Conservation (phyloP, 2,888 invertebrate genomes). For the Pammene aurita region DNA sequence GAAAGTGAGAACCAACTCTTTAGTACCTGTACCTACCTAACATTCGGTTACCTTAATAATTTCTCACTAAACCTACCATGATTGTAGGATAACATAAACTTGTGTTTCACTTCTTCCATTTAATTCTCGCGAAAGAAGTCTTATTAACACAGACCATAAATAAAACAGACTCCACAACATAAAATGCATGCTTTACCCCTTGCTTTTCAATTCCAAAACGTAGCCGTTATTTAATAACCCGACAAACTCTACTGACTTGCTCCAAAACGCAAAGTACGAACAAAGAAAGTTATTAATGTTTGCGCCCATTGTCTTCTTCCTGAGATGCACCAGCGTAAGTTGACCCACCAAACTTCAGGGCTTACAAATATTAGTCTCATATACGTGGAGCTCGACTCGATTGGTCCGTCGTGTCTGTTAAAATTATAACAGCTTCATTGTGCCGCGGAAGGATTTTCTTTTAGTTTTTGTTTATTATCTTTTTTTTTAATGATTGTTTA, state of each 20-base stretch:
- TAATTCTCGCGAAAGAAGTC: not conserved
- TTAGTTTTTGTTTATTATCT: constrained; percentile 40
- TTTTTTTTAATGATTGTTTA: constrained; percentile 36
- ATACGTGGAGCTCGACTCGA: constrained; percentile 51
- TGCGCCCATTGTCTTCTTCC: constrained; percentile 73
- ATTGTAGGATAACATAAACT: too few relatives aligned
- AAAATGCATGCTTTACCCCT: constrained; percentile 10
- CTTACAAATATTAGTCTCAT: constrained; percentile 46
- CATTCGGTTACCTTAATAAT: too few relatives aligned
- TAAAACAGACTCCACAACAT: constrained; percentile 4
- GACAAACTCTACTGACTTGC: constrained; percentile 49
- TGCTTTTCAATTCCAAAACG: not conserved
- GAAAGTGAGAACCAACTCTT: too few relatives aligned
- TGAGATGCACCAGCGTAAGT: constrained; percentile 59
- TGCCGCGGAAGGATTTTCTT: constrained; percentile 60
- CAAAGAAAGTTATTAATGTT: constrained; percentile 82
- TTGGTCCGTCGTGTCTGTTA: constrained; percentile 63
- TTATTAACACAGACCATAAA: not conserved
- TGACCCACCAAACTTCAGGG: constrained; percentile 48
- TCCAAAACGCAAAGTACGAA: constrained; percentile 54
- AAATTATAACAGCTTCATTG: constrained; percentile 72
- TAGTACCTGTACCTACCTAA: too few relatives aligned
- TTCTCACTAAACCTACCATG: too few relatives aligned
- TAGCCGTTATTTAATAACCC: constrained; percentile 45
- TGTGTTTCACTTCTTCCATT: not conserved